A percentile compares a stretch with the other conserved stretches of the same genome.
Conservation (phyloP, 64 coral and sea anemone genomes). For the Cladopsammia gracilis region DNA sequence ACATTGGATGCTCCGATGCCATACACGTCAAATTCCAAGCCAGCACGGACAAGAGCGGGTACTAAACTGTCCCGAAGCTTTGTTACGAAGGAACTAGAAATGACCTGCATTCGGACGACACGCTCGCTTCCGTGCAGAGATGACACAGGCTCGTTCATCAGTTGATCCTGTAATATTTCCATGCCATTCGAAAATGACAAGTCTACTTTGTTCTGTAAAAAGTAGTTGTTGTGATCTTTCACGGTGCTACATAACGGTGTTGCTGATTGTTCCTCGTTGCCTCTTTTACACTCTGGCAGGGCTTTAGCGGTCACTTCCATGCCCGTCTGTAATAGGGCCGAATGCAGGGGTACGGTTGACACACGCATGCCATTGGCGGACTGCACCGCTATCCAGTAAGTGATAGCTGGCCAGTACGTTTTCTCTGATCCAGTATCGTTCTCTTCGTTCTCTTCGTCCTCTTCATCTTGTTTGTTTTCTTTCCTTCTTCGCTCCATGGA, state of each 20-base stretch:
- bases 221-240: no score
- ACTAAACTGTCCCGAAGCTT: no score
- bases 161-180: background rate
- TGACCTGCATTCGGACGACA: background rate
- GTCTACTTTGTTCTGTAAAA: no score
- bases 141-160: no score
- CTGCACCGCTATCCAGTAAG: conserved; percentile 52
- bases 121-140: background rate
- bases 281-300: background rate
- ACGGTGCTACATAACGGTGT: no score
- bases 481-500: background rate
- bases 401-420: conserved; percentile 25
- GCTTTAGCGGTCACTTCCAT: background rate
- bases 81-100: no score
- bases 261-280: no score
- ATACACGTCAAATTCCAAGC: conserved; percentile 3
- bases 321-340: background rate
- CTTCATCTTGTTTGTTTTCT: background rate
- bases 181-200: no score
- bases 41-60: background rate
- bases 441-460: background rate
- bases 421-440: background rate
- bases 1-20: background rate
- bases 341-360: background rate
- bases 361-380: conserved; percentile 24